Conservation (phyloP, 2,113 vertebrate species). For the Plestiodon gilberti region DNA sequence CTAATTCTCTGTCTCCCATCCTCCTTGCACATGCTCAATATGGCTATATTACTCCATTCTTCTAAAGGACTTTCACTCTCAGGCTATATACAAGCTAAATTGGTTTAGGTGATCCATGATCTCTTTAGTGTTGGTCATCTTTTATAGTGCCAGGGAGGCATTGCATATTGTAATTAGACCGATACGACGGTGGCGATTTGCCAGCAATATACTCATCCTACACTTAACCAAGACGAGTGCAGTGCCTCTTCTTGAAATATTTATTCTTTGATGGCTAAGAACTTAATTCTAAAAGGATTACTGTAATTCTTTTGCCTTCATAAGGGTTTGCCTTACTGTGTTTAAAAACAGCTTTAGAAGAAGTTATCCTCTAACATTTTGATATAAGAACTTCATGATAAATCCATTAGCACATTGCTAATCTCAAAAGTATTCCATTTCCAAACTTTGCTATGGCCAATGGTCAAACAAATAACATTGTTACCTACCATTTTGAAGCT, state of each 20-base stretch:
- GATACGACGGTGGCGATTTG: background rate
- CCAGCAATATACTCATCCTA: background rate
- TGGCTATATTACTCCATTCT: background rate
- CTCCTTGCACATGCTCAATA: background rate
- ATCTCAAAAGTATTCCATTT: rapidly evolving
- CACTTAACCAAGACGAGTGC: background rate
- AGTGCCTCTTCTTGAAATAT: background rate
- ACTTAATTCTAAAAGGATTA: background rate
- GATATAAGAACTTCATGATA: background rate
- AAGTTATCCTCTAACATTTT: background rate
- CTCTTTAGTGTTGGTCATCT: background rate
- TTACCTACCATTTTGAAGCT: background rate
- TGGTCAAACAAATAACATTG: slow-evolving; percentile 2
- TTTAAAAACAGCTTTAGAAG: slow-evolving; percentile 9
- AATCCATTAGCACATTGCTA: slow-evolving; percentile 13
- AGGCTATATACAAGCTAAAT: slow-evolving; percentile 23
- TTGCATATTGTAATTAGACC: background rate
- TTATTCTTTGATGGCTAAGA: background rate
- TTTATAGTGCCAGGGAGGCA: slow-evolving; percentile 8
- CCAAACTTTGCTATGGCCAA: background rate
- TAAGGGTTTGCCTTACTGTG: background rate
- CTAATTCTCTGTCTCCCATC: background rate
- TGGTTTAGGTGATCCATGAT: slow-evolving; percentile 26
- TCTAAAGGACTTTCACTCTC: slow-evolving; percentile 9
- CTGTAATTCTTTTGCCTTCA: background rate